phyloP scores from a whole-genome alignment of 2,113 vertebrate genomes.

The Gnathonemus longibarbis region DNA sequence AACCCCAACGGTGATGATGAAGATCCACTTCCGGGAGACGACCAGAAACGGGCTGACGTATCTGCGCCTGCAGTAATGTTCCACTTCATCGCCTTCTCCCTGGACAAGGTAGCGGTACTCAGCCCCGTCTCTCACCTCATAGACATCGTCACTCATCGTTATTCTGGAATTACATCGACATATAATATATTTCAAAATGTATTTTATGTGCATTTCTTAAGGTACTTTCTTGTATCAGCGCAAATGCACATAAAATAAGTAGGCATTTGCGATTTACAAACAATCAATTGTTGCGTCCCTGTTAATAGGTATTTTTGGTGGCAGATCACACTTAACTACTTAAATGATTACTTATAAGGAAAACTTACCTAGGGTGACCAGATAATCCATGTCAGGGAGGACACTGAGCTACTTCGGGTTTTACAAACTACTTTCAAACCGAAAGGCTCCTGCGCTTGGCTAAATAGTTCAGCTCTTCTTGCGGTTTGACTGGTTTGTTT shows the following conservation, averaged over 20 bases:
- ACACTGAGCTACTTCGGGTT: no score
- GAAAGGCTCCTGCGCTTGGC: no score
- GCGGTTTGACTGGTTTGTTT: no score
- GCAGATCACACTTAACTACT: not conserved
- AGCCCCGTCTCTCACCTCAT: slow-evolving; percentile 49
- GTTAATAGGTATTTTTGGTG: not conserved
- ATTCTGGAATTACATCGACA: slow-evolving; percentile 16
- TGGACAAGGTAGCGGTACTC: slow-evolving; percentile 68
- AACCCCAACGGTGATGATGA: slow-evolving; percentile 47
- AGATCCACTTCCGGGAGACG: slow-evolving; percentile 52
- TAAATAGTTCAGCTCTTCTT: no score
- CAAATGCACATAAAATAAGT: no score
- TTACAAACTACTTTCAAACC: no score
- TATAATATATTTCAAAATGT: not conserved
- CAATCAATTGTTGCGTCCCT: no score
- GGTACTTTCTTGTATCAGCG: no score
- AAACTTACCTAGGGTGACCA: not conserved
- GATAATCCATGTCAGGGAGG: no score
- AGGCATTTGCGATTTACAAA: no score
- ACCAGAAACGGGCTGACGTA: slow-evolving; percentile 55
- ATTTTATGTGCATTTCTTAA: no score
- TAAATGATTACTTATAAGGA: no score
- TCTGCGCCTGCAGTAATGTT: slow-evolving; percentile 50
- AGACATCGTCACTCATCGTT: slow-evolving; percentile 60
- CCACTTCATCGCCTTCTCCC: slow-evolving; percentile 53